Evolutionary conservation across 2,888 invertebrate species (phyloP), one percentile per base, ranked within the genome.

Genomic region (Cosmorhoe ocellata): DNA sequence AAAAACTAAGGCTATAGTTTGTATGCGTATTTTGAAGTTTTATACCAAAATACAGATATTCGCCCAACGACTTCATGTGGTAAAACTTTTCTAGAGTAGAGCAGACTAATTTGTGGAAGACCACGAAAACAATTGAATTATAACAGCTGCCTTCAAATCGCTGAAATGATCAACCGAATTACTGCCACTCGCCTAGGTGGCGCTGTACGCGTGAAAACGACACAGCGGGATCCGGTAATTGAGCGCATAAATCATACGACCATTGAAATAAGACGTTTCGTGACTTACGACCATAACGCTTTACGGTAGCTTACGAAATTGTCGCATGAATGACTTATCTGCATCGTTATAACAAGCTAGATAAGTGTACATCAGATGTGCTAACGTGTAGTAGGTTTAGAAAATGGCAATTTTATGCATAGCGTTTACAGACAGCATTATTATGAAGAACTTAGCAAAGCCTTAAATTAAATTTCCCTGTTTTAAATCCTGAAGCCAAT

Each of bases 221-320:
- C 73, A 61, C 82, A 66, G 75, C 76, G 66, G 79, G 84, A 66
- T 69, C 66, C 66, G 56, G 67, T 84, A 83, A 87, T 87, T 86
- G 85, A 78, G 74, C 62, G 67, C 76, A 84, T 87, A 87, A 87
- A 87, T 87, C 87, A 81, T 60, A 65, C 37, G 48, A 57, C 69
- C 76, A 76, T 79, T 76, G 79, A 78, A 84, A 83, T 80, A 74
- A 82, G 80, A 81, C 73, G 77, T 71, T 67, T 73, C 73, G 74
- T 71, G 73, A 72, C 69, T 71, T 71, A 53, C 31, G 63, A 54
- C 63, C 61, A 38, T 30, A 5, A 2, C 6, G 28, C 30, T 5
- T n/a, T n/a, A n/a, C n/a, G n/a, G n/a, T n/a, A n/a, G n/a, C 27
- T 31, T 41, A 30, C 27, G 11, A 28, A 34, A 32, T 43, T 33